Percentiles rank a stretch among this genome's conserved stretches.
phyloP scores from a whole-genome alignment of 2,113 vertebrate species.

The Siniperca chuatsi region DNA sequence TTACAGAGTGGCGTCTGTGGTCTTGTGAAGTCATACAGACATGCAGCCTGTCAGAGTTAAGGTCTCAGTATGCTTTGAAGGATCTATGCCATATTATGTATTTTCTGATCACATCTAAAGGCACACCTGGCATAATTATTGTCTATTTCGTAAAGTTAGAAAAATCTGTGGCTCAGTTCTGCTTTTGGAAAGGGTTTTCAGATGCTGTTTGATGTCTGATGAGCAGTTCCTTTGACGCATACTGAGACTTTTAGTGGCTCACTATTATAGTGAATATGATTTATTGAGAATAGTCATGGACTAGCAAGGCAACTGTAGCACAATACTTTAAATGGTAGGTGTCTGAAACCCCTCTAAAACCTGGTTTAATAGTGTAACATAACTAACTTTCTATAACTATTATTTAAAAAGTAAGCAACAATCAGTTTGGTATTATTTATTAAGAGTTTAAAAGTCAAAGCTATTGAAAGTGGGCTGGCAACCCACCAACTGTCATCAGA shows the following conservation, averaged over 20 bases:
- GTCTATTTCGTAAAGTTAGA: neutral
- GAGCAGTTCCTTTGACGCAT: neutral
- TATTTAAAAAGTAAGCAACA: neutral
- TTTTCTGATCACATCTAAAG: neutral
- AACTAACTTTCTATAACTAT: too few relatives aligned
- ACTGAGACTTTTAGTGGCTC: neutral
- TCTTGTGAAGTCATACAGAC: neutral
- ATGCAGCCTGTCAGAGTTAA: neutral
- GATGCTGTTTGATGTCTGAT: neutral
- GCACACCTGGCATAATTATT: too few relatives aligned
- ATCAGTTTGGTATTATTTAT: too few relatives aligned
- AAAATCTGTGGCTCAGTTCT: neutral
- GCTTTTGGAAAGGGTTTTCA: neutral
- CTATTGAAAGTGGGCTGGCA: too few relatives aligned
- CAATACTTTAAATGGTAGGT: neutral
- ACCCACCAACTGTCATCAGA: too few relatives aligned
- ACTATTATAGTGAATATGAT: neutral
- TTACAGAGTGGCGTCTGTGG: conserved; percentile 25
- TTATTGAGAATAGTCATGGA: neutral
- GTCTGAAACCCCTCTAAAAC: neutral
- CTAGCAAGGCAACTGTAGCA: neutral
- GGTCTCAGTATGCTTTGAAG: rapidly evolving
- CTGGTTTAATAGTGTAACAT: too few relatives aligned
- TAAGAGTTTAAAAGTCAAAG: too few relatives aligned
- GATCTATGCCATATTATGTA: neutral